Percentiles rank a stretch among this genome's conserved stretches.
phyloP scores from a whole-genome alignment of 2,797 vertebrate species.

The Acipenser oxyrinchus region DNA sequence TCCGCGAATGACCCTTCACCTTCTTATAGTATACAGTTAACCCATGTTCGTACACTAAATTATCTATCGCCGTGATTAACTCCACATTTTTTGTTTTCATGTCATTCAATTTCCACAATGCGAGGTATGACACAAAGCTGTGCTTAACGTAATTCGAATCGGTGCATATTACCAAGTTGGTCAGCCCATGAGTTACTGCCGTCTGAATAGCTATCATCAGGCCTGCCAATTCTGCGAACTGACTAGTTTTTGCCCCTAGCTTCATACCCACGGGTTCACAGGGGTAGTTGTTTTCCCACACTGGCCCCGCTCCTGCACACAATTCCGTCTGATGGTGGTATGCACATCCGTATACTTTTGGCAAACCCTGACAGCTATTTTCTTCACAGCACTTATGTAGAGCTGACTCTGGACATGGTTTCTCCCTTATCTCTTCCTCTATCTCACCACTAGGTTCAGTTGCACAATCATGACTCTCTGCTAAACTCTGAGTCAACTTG shows the following conservation, averaged over 20 bases:
- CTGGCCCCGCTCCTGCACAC: background rate
- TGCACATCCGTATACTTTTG: slow-evolving; percentile 10
- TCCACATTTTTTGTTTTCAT: slow-evolving; percentile 7
- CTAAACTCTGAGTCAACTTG: background rate
- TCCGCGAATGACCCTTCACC: slow-evolving; percentile 4
- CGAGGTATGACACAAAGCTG: slow-evolving; percentile 1
- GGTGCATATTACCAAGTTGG: slow-evolving; percentile 7
- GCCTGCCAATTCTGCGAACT: slow-evolving; percentile 11
- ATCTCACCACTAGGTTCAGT: too few species aligned
- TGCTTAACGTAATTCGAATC: slow-evolving; percentile 13
- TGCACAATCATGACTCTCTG: background rate
- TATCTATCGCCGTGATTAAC: slow-evolving; percentile 6
- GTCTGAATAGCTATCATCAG: slow-evolving; percentile 7
- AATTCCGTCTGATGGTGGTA: background rate
- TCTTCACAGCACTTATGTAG: background rate
- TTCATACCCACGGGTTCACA: background rate
- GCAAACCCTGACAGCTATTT: too few species aligned
- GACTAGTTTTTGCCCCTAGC: background rate
- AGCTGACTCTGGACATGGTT: background rate
- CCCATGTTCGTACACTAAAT: background rate
- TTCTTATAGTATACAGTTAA: slow-evolving; percentile 17
- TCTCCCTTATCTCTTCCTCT: too few species aligned
- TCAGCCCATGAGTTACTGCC: background rate
- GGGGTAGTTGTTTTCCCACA: background rate
- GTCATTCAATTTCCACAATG: background rate